These are phyloP conservation scores for Mythimna vitellina DNA, from an alignment of 2,888 invertebrate genomes.

Conservation along the genomic window DNA sequence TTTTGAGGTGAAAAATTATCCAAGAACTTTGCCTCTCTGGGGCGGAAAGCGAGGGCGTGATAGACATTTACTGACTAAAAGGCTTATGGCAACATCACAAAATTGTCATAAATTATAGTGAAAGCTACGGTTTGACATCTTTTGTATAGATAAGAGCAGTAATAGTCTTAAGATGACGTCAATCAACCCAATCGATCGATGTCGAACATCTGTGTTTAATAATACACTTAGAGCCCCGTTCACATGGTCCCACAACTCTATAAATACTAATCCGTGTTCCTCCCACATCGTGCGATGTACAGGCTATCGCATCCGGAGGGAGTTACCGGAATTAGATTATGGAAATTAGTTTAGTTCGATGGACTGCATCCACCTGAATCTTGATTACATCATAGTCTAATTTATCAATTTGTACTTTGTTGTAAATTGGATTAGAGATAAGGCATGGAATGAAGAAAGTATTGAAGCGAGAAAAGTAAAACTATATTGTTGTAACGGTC, in stretches of 20 bases:
- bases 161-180: background rate
- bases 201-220: background rate
- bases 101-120: too few relatives aligned
- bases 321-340: conserved; percentile 45
- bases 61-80: background rate
- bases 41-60: too few relatives aligned
- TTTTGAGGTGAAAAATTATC: too few relatives aligned
- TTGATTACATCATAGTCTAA: conserved; percentile 21
- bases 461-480: too few relatives aligned
- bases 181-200: background rate
- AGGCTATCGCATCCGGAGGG: conserved; percentile 20
- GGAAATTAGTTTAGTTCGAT: conserved; percentile 54
- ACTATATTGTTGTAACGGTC: background rate
- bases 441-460: background rate
- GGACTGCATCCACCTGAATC: conserved; percentile 32
- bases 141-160: background rate
- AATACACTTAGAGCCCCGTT: background rate
- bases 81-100: too few relatives aligned
- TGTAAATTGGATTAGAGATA: background rate
- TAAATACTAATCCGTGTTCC: conserved; percentile 2
- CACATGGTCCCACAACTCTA: background rate
- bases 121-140: too few relatives aligned
- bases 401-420: conserved; percentile 40
- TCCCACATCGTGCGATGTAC: background rate
- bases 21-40: too few relatives aligned